Evolutionary conservation across 2,113 vertebrate species (phyloP).

Genomic region (Columba janthina): DNA sequence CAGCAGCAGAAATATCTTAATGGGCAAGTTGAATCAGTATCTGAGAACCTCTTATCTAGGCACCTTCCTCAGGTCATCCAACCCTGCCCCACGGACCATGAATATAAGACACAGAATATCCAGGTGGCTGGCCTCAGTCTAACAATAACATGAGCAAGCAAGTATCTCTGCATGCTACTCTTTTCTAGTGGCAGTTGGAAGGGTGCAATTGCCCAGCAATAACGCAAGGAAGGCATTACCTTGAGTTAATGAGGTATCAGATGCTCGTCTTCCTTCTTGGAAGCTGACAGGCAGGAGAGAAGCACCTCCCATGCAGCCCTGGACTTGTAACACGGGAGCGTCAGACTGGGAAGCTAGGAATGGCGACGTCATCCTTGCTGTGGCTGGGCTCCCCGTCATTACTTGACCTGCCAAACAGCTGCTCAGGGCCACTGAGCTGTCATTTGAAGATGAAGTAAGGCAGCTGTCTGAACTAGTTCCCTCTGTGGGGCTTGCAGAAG

Average conservation of each 20-base stretch:
- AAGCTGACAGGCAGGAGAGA: constrained; percentile 83
- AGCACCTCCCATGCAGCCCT: constrained; percentile 81
- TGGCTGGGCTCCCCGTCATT: constrained; percentile 72
- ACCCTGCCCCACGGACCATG: not conserved
- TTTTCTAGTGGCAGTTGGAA: not conserved
- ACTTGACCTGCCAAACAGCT: constrained; percentile 76
- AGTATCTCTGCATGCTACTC: not conserved
- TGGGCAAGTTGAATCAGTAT: not conserved
- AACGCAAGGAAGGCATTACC: constrained; percentile 73
- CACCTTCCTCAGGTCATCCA: not conserved
- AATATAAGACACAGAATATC: not conserved
- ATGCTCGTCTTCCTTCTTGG: constrained; percentile 96
- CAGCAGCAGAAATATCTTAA: not conserved
- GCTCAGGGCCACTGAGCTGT: constrained; percentile 66
- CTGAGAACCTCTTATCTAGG: not conserved
- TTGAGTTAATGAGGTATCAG: constrained; percentile 96
- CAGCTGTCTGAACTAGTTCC: constrained; percentile 92
- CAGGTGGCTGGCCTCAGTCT: not conserved
- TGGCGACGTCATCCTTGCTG: constrained; percentile 72
- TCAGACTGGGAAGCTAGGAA: constrained; percentile 84
- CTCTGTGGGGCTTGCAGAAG: constrained; percentile 82
- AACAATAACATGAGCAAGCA: not conserved
- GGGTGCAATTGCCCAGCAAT: not conserved
- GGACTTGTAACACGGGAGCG: constrained; percentile 85
- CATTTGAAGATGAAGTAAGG: constrained; percentile 79